phyloP scores from a whole-genome alignment of 2,113 vertebrate genomes.

The Zosterops borbonicus region DNA sequence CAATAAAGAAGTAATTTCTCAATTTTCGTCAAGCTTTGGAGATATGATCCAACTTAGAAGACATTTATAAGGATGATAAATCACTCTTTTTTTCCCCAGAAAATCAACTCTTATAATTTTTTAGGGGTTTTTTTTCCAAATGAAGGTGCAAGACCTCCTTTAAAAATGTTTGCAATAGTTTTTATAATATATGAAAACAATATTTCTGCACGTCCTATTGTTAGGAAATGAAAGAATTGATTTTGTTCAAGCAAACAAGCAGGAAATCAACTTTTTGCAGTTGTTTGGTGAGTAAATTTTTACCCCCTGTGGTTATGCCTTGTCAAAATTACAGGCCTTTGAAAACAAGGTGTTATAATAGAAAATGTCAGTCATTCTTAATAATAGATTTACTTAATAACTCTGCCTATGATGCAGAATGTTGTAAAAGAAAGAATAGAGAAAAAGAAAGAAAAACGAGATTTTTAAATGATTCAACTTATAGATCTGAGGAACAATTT shows the following conservation, averaged over 20 bases:
- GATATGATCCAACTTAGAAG: neutral
- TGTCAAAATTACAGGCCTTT: slow-evolving; percentile 12
- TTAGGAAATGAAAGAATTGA: neutral
- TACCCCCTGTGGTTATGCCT: neutral
- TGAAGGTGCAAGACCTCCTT: neutral
- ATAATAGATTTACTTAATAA: slow-evolving; percentile 7
- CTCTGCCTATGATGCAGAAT: neutral
- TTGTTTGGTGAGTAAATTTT: neutral
- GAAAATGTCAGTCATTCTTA: slow-evolving; percentile 28
- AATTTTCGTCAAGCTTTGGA: neutral
- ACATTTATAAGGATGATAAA: neutral
- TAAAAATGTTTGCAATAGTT: neutral
- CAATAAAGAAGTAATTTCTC: neutral
- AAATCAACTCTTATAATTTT: neutral
- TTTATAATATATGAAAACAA: neutral
- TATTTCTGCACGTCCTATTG: neutral
- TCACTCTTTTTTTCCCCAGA: neutral
- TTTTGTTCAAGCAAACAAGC: neutral
- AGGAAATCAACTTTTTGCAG: neutral
- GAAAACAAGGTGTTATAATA: slow-evolving; percentile 23
- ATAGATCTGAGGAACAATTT: neutral
- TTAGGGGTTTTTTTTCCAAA: neutral
- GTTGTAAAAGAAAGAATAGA: neutral
- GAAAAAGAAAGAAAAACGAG: neutral
- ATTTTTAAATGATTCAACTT: neutral